Evolutionary conservation across 2,797 vertebrate species (phyloP), one percentile per base, ranked within the genome.

Genomic region (Spea hammondii): DNA sequence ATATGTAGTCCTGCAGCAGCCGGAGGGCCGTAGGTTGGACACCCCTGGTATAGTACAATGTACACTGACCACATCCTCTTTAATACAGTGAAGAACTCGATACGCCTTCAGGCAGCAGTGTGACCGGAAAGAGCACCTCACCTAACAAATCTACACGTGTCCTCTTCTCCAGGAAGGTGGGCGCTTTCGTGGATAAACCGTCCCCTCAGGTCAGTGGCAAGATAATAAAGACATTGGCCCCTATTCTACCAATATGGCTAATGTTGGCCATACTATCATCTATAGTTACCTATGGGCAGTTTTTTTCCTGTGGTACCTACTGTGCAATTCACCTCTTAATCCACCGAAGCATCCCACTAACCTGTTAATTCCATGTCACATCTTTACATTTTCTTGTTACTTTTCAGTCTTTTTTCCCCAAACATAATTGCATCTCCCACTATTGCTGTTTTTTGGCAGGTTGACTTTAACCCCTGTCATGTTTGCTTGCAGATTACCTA

Each of bases 161-260:
- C 54, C 92, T 96, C 0, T 97, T 98, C 86, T 93, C 95, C 0
- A 92, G 97, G 85, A 99, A 99, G 87, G 94, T 97, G 17, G 97
- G 97, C 83, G 98, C 98, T 49, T 98, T 99, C 81, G 96, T 99
- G 87, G 98, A 97, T 87, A 99, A 98, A 88, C 93, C 97, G 66
- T 90, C 92, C 85, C 92, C 91, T 80, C 92, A 93, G 92, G 92
- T 93, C 11, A 64, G 32, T 60, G 45, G 69, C 8, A 47, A 54
- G n/a, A 9, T 1, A 4, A 2, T 49, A 8, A 12, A 8, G 53
- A 57, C 1, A 66, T 32, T 60, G 51, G 5, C 49, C 11, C 46
- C 10, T 48, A 12, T 67, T 11, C 51, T 54, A 8, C 12, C 44
- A 13, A 8, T n/a, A 10, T 46, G 4, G 9, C 46, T 46, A 65